phyloP scores from a whole-genome alignment of 2,113 vertebrate genomes.

The Sorex araneus region DNA sequence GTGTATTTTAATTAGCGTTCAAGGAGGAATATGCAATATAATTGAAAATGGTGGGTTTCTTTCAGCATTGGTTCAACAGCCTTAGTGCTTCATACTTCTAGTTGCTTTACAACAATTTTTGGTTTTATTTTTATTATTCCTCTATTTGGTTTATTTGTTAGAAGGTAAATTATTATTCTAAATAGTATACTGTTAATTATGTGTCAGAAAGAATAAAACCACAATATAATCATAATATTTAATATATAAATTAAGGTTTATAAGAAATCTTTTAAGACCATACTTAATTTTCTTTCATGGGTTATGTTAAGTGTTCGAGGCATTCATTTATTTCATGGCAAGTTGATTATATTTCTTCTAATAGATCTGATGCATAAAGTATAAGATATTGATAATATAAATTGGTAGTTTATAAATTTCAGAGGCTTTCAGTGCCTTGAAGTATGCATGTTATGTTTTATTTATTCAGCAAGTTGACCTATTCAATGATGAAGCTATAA shows the following conservation, averaged over 20 bases:
- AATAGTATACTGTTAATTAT: conserved; percentile 31
- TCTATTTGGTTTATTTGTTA: conserved; percentile 59
- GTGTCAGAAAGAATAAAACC: not conserved
- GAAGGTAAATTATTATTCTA: conserved; percentile 4
- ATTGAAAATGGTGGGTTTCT: conserved; percentile 64
- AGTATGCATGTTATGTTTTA: no score
- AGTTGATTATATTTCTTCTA: conserved; percentile 37
- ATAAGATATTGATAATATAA: conserved; percentile 34
- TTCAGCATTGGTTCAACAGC: conserved; percentile 34
- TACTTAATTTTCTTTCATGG: not conserved
- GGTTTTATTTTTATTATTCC: conserved; percentile 8
- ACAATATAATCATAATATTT: conserved; percentile 36
- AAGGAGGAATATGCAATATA: conserved; percentile 69
- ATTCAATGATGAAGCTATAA: not conserved
- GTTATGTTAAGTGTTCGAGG: conserved; percentile 32
- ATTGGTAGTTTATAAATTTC: conserved; percentile 45
- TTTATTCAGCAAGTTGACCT: not conserved
- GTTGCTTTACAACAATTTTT: not conserved
- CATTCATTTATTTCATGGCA: conserved; percentile 48
- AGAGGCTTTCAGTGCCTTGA: no score
- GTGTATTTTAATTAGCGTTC: conserved; percentile 80
- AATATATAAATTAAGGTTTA: conserved; percentile 52
- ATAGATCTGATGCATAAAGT: conserved; percentile 1
- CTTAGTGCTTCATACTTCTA: conserved; percentile 43
- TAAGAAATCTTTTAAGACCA: conserved; percentile 26